Base-by-base conservation (phyloP, 2,888 invertebrate genomes). In the Hypomecis atomaria region DNA sequence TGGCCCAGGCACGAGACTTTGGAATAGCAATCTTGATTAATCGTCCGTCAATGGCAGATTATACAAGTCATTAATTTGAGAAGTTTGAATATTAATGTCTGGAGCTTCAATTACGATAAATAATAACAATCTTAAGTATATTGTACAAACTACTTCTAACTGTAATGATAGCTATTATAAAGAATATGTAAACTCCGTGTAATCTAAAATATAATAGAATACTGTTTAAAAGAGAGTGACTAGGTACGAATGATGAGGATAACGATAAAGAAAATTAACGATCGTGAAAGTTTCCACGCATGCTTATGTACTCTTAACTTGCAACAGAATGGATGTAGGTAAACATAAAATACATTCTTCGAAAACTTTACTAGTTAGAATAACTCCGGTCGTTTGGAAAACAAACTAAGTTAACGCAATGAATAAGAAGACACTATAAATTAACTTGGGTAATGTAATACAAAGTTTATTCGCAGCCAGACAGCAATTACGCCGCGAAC, bases 381-480 rank as follows among this genome's bases (percentile, higher is more conserved):
- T 76, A 83, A 85, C 79, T 84, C 74, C 52, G 73, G 79, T 81
- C 80, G 82, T 84, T 85, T 79, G 74, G 76, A 81, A 85, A 85
- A 85, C 83, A 84, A 86, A 87, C 81, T 82, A 82, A 86, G 81
- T 85, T 79, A 77, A 77, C 78, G 84, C 85, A 84, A 88, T 89
- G 88, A 89, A 88, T 88, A 89, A 88, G 87, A 88, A 88, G 87
- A 84, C 78, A 87, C 86, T 86, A 90, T 89, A 91, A 90, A 91
- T 90, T 88, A 90, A 88, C 82, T 88, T 81, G 83, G 83, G 86
- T 91, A 90, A 89, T 88, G 89, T 90, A 87, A 90, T 89, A 90
- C 89, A 90, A 90, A 89, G 87, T 91, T 92, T 89, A 90, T 87
- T 90, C 86, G 78, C 79, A 88, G 87, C 87, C 88, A 90, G 89